A percentile compares a stretch with the other conserved stretches of the same genome.
phyloP scores from a whole-genome alignment of 1,140 invertebrate species.

The Drosophila serrata region DNA sequence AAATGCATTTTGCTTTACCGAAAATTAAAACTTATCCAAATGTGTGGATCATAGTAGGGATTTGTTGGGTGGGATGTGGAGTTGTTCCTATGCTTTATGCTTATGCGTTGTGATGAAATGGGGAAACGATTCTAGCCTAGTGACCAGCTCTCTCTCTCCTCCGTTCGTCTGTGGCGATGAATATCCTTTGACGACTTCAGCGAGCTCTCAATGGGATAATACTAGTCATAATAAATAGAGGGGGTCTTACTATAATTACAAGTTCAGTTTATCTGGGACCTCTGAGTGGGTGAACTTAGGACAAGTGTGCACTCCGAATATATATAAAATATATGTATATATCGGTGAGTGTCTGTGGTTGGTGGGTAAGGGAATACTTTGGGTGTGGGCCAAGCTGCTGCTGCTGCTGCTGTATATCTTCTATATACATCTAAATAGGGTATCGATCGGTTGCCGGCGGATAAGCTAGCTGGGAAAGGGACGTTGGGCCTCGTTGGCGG shows the following conservation, averaged over 20 bases:
- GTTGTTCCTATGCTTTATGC: not conserved
- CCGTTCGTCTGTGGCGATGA: not conserved
- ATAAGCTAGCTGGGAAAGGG: conserved; percentile 33
- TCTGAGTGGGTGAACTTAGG: conserved; percentile 18
- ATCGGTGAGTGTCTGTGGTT: conserved; percentile 8
- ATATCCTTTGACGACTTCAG: not conserved
- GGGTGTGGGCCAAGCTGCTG: not conserved
- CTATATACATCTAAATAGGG: conserved; percentile 40
- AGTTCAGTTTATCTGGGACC: conserved; percentile 14
- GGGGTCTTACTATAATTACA: conserved; percentile 34
- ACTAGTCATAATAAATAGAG: conserved; percentile 49
- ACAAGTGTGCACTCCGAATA: not conserved
- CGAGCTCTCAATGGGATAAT: conserved; percentile 25
- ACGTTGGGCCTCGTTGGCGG: conserved; percentile 34
- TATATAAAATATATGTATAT: conserved; percentile 2
- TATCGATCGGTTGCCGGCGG: not conserved
- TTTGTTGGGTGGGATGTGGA: not conserved
- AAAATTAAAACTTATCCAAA: conserved; percentile 26
- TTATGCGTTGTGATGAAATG: conserved; percentile 34
- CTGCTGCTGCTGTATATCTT: conserved; percentile 38
- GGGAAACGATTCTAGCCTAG: conserved; percentile 19
- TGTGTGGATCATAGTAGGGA: not conserved
- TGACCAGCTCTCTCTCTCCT: not conserved
- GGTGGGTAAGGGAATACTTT: conserved; percentile 9
- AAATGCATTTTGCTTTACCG: conserved; percentile 37